A percentile compares a stretch with the other conserved stretches of the same genome.
Evolutionary conservation across 2,113 vertebrate species (phyloP).

Genomic region (Perognathus longimembris): DNA sequence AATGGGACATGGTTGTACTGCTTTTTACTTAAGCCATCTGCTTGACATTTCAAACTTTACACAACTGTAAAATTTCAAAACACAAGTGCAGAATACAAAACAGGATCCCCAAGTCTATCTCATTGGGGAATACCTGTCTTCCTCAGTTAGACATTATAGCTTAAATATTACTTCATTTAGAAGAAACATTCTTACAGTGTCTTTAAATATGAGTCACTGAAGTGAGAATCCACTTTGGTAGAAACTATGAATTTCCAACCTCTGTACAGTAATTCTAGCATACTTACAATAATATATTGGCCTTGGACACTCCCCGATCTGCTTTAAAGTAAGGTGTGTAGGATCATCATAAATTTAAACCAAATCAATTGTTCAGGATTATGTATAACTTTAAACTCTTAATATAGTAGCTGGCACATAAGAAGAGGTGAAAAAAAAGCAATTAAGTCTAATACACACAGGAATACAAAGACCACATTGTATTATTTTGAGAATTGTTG

Average conservation of each 20-base stretch:
- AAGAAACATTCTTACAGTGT: conserved; percentile 77
- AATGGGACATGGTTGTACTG: conserved; percentile 46
- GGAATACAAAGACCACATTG: neutral
- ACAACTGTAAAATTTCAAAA: conserved; percentile 68
- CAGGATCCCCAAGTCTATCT: conserved; percentile 73
- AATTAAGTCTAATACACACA: neutral
- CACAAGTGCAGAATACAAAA: conserved; percentile 68
- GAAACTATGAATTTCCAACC: conserved; percentile 76
- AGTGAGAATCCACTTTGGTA: conserved; percentile 63
- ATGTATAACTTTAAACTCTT: conserved; percentile 50
- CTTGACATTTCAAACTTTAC: conserved; percentile 76
- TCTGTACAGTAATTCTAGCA: neutral
- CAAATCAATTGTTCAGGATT: conserved; percentile 62
- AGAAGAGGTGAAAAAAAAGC: conserved; percentile 34
- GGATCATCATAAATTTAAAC: conserved; percentile 44
- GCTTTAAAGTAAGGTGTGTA: conserved; percentile 61
- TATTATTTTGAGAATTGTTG: conserved; percentile 58
- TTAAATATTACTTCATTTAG: conserved; percentile 79
- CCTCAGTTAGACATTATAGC: conserved; percentile 73
- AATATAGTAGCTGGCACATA: neutral
- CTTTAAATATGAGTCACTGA: conserved; percentile 82
- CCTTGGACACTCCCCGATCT: conserved; percentile 63
- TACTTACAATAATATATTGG: conserved; percentile 62
- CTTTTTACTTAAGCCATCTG: conserved; percentile 66
- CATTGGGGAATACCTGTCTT: conserved; percentile 77